phyloP scores from a whole-genome alignment of 2,888 invertebrate genomes.

The Lepeophtheirus nordmannii region DNA sequence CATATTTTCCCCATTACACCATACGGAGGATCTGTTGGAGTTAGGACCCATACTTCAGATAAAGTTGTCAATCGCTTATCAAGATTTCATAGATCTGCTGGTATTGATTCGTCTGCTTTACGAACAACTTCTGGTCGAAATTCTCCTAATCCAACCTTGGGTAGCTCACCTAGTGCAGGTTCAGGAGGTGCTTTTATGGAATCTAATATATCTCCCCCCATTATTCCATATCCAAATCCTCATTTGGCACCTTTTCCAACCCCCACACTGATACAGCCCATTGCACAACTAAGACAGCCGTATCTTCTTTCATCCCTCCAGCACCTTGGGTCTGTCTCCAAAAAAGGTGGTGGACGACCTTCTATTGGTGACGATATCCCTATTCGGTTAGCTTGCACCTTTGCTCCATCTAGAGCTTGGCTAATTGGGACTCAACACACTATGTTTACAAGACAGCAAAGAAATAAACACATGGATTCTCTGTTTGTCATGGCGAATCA shows the following conservation, averaged over 20 bases:
- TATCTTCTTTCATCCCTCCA: constrained; percentile 25
- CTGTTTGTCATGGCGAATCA: constrained; percentile 75
- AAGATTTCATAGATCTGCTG: constrained; percentile 86
- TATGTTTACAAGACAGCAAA: constrained; percentile 30
- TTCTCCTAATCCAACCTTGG: constrained; percentile 43
- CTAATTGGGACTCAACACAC: constrained; percentile 38
- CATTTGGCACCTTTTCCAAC: constrained; percentile 78
- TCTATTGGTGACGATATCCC: constrained; percentile 45
- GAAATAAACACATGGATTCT: constrained; percentile 54
- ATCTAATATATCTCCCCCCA: constrained; percentile 29
- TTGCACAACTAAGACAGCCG: constrained; percentile 61
- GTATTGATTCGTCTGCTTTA: constrained; percentile 35
- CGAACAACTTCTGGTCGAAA: constrained; percentile 46
- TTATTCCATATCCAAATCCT: constrained; percentile 64
- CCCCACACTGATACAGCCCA: constrained; percentile 58
- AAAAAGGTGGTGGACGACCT: constrained; percentile 6
- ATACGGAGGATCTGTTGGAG: constrained; percentile 80
- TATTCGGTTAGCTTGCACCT: constrained; percentile 59
- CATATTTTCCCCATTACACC: constrained; percentile 94
- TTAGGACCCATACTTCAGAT: constrained; percentile 78
- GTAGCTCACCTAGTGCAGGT: constrained; percentile 33
- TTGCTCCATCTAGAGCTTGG: constrained; percentile 60
- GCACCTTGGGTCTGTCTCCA: constrained; percentile 1
- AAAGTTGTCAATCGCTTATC: constrained; percentile 66
- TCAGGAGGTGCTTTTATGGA: neutral